These are phyloP conservation scores for Trissonchulus latispiculum DNA, from an alignment of 2,888 invertebrate genomes.

Conservation along the genomic window DNA sequence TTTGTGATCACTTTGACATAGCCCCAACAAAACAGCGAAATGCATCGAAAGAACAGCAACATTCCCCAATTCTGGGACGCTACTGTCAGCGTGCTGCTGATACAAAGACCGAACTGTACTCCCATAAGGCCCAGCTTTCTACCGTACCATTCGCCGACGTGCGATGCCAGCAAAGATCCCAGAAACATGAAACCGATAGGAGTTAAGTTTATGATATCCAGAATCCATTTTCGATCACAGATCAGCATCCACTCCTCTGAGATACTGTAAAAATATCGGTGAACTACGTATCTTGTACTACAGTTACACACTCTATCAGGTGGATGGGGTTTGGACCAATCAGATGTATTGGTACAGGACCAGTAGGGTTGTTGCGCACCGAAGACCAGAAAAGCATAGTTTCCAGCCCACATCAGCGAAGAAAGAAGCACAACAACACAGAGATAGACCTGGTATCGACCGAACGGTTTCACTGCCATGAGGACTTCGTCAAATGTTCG, in stretches of 20 bases:
- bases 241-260: background rate
- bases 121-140: slow-evolving; percentile 4
- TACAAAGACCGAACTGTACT: slow-evolving; percentile 9
- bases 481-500: slow-evolving; percentile 10
- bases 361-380: background rate
- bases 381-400: slow-evolving; percentile 9
- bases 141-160: slow-evolving; percentile 17
- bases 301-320: background rate
- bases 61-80: background rate
- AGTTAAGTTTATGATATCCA: background rate
- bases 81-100: background rate
- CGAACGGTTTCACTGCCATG: background rate
- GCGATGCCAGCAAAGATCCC: background rate
- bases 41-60: background rate
- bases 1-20: background rate
- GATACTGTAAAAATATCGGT: slow-evolving; percentile 2
- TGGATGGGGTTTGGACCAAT: no score
- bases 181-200: background rate
- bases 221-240: slow-evolving; percentile 16
- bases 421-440: background rate
- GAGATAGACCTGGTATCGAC: background rate
- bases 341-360: background rate
- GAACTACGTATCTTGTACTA: background rate
- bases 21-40: slow-evolving; percentile 6
- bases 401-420: slow-evolving; percentile 12